Base-by-base conservation (phyloP, 2,888 invertebrate genomes). In the Pharmacophagus antenor region DNA sequence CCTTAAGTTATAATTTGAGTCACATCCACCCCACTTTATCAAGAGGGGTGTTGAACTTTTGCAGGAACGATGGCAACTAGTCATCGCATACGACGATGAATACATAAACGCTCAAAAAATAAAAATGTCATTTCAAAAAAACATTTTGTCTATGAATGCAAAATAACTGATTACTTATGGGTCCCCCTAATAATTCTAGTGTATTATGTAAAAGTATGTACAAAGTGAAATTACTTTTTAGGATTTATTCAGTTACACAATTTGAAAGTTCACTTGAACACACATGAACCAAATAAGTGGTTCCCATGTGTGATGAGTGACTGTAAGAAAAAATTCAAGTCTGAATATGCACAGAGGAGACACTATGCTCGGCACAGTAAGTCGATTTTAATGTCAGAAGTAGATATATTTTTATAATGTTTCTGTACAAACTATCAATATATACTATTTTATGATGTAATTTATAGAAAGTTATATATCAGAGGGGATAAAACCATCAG, bases 211-310 rank as follows among this genome's bases (percentile, higher is more conserved):
- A n/a, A n/a, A n/a, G n/a, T n/a, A n/a, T n/a, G n/a, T n/a, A n/a
- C n/a, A n/a, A n/a, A n/a, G n/a, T n/a, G n/a, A n/a, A n/a, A 53
- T 41, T 31, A 48, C 15, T 50, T 48, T 56, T 25, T 71, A 90
- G 90, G 90, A 53, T 90, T 89, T 60, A 88, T 88, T 53, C 90
- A 90, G 63, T 74, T 71, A 0, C 85, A 90, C 63, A 85, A 90
- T 67, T 72, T 86, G 61, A 89, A 87, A 64, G 75, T 79, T 0
- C 90, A 90, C 47, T 50, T 81, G 12, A 85, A 80, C 67, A 72
- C 69, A 0, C 89, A 90, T 61, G 73, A 77, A 6, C 73, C 75
- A 0, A 72, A 79, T 15, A 70, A 70, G 8, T 77, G 76, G 67
- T 58, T 85, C 4, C 58, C 60, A 15, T 89, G 88, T 62, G 64